Base-by-base conservation (phyloP, 1,140 invertebrate species). In the Elymnias hypermnestra region DNA sequence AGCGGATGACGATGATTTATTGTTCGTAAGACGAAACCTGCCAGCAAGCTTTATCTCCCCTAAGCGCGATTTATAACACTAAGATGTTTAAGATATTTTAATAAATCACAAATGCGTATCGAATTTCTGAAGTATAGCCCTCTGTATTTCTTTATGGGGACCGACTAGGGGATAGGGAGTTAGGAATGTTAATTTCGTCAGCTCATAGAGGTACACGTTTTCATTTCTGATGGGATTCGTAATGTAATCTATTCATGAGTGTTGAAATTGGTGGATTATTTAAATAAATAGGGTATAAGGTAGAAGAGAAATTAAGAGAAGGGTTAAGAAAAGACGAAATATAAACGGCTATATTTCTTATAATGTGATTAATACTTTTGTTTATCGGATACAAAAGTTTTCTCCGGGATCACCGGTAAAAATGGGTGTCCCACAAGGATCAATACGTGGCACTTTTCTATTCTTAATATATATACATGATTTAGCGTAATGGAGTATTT, bases 71-170 rank as follows among this genome's bases (percentile, higher is more conserved):
- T 81, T 75, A 75, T 59, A 76, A 72, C 70, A 69, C 66, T 63
- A 63, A 69, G 66, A 73, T 75, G 64, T 78, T 76, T 71, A 59
- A 69, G 68, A 65, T 72, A 77, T 76, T 74, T 73, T 77, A 74
- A 83, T 83, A 83, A 83, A 83, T 79, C 73, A 76, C 67, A 66
- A 74, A 75, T 66, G 69, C 68, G 72, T 76, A 68, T 83, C 78
- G 69, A 71, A 72, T 83, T 76, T 74, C 78, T 62, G 67, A 71
- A 59, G 66, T 65, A 71, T 59, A 65, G 45, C 60, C 62, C 72
- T 59, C 49, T 45, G 52, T 55, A 56, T 62, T 63, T 67, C 36
- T 59, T 63, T 53, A 60, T 43, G 26, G 41, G 42, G 54, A 48
- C 31, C 26, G 26, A 8, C 14, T 36, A 51, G 33, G 43, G 44